phyloP scores from a whole-genome alignment of 2,888 invertebrate genomes.

The Cantharis nigra region DNA sequence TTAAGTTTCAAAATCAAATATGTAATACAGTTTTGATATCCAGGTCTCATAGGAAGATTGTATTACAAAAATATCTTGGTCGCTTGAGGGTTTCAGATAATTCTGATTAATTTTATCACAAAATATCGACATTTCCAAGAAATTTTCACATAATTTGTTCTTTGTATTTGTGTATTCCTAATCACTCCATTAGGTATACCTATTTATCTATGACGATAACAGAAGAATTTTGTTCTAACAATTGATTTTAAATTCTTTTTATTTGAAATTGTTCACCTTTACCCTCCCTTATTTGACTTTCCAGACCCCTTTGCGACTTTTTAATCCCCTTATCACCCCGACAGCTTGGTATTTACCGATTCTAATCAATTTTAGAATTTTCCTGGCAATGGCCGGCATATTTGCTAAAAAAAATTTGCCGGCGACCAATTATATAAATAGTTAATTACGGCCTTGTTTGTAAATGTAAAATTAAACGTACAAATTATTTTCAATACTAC shows the following conservation, averaged over 20 bases:
- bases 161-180: background rate
- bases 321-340: background rate
- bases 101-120: background rate
- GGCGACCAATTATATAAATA: background rate
- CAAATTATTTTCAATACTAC: background rate
- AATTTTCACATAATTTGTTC: background rate
- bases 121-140: background rate
- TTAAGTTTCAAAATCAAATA: too few species aligned
- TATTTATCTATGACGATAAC: background rate
- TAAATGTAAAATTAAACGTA: background rate
- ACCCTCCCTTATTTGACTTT: background rate
- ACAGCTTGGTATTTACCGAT: background rate
- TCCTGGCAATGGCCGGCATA: background rate
- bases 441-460: background rate
- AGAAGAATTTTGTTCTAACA: background rate
- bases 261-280: background rate
- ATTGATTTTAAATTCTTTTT: background rate
- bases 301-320: background rate
- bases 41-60: too few species aligned
- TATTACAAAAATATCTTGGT: too few species aligned
- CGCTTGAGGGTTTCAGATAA: background rate
- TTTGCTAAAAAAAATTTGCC: background rate
- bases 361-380: background rate
- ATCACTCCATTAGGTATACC: background rate
- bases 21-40: too few species aligned